These are phyloP conservation scores for Platycheirus albimanus DNA, from an alignment of 2,888 invertebrate genomes.

Conservation along the genomic window DNA sequence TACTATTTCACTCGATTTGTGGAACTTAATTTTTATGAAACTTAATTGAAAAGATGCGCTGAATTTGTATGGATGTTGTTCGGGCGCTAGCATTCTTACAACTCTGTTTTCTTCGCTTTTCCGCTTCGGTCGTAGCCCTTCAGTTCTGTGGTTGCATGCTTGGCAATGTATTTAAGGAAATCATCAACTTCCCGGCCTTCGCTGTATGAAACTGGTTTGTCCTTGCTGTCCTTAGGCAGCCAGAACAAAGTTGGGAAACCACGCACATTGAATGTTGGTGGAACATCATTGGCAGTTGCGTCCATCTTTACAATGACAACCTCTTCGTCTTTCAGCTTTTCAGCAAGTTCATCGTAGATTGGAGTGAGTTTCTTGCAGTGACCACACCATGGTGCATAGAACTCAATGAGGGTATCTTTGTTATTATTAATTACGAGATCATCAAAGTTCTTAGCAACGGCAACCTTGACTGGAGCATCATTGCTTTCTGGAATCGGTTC, in stretches of 20 bases:
- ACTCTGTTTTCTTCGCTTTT: conserved; percentile 83
- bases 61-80: conserved; percentile 26
- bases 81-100: conserved; percentile 76
- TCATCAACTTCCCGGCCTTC: conserved; percentile 97
- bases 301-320: conserved; percentile 98
- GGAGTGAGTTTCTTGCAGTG: conserved; percentile 99
- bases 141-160: conserved; percentile 94
- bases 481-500: conserved; percentile 95
- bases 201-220: conserved; percentile 93
- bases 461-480: conserved; percentile 92
- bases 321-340: conserved; percentile 92
- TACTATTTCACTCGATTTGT: conserved; percentile 57
- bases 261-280: conserved; percentile 92
- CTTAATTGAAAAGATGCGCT: conserved; percentile 46
- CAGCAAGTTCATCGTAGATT: conserved; percentile 95
- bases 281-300: conserved; percentile 99
- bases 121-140: conserved; percentile 94
- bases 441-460: conserved; percentile 98
- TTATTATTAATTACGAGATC: conserved; percentile 94
- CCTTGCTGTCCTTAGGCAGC: conserved; percentile 92
- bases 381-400: conserved; percentile 99
- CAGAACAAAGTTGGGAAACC: conserved; percentile 99
- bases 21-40: conserved; percentile 62
- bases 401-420: conserved; percentile 97
- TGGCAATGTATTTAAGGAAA: conserved; percentile 96